These are phyloP conservation scores for Trematomus loennbergii DNA, from an alignment of 2,113 vertebrate species.

Conservation along the genomic window DNA sequence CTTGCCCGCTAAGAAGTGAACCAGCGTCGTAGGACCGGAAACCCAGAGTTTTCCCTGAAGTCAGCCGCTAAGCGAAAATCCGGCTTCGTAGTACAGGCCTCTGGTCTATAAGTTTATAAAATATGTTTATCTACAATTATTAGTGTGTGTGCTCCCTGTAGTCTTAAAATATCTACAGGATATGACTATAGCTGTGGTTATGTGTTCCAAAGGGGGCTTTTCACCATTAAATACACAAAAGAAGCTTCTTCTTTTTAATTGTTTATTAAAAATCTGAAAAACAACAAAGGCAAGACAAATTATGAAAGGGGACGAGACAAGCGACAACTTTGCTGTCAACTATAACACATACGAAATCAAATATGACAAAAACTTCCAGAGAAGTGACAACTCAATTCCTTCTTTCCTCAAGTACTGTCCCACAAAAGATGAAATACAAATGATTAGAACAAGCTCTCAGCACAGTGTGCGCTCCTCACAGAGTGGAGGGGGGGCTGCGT, in stretches of 20 bases:
- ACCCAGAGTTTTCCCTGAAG: too few relatives aligned
- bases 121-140: background rate
- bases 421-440: background rate
- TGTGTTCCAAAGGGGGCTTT: background rate
- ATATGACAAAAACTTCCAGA: background rate
- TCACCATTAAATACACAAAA: background rate
- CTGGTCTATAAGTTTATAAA: background rate
- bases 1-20: too few relatives aligned
- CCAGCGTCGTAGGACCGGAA: too few relatives aligned
- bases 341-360: background rate
- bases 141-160: background rate
- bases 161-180: conserved; percentile 50
- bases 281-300: conserved; percentile 44
- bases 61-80: too few relatives aligned
- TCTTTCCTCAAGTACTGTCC: too few relatives aligned
- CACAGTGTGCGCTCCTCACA: background rate
- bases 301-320: conserved; percentile 47
- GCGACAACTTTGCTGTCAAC: background rate
- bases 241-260: conserved; percentile 8
- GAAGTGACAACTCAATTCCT: background rate
- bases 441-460: too few relatives aligned
- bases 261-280: conserved; percentile 69
- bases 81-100: too few relatives aligned
- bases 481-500: background rate
- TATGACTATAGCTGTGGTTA: conserved; percentile 9